Evolutionary conservation across 1,140 invertebrate species (phyloP).

Genomic region (Orius insidiosus): DNA sequence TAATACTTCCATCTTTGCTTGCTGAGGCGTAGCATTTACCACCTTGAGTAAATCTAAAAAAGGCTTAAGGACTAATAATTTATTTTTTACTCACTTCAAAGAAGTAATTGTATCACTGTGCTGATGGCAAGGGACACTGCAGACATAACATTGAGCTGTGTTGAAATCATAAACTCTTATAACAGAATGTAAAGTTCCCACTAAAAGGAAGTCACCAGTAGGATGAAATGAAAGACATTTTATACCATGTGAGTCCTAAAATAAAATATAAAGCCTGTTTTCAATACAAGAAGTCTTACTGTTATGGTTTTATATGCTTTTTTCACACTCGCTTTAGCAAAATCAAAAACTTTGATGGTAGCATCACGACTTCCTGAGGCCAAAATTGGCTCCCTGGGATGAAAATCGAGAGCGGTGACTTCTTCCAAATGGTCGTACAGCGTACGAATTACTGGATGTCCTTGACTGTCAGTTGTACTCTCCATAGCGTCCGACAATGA

Average conservation of each 20-base stretch:
- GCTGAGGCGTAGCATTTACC: constrained; percentile 77
- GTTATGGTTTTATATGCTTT: constrained; percentile 91
- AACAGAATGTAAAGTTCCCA: constrained; percentile 81
- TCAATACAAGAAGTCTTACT: constrained; percentile 26
- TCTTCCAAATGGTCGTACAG: constrained; percentile 98
- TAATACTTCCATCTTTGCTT: constrained; percentile 85
- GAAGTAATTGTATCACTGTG: constrained; percentile 74
- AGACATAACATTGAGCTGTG: constrained; percentile 90
- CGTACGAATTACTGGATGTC: constrained; percentile 94
- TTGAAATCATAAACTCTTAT: constrained; percentile 88
- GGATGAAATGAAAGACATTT: constrained; percentile 86
- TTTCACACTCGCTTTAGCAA: constrained; percentile 93
- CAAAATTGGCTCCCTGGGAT: constrained; percentile 82
- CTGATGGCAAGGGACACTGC: constrained; percentile 76
- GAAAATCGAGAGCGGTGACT: constrained; percentile 92
- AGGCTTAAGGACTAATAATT: background rate
- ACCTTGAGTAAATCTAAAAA: constrained; percentile 48
- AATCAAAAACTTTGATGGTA: constrained; percentile 93
- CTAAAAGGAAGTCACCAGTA: constrained; percentile 81
- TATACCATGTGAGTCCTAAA: constrained; percentile 75
- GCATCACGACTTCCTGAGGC: constrained; percentile 87
- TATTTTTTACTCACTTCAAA: constrained; percentile 44
- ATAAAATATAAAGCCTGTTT: background rate
- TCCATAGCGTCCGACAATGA: constrained; percentile 69
- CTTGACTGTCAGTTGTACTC: constrained; percentile 43